phyloP scores from a whole-genome alignment of 2,113 vertebrate genomes.

The Festucalex cinctus region DNA sequence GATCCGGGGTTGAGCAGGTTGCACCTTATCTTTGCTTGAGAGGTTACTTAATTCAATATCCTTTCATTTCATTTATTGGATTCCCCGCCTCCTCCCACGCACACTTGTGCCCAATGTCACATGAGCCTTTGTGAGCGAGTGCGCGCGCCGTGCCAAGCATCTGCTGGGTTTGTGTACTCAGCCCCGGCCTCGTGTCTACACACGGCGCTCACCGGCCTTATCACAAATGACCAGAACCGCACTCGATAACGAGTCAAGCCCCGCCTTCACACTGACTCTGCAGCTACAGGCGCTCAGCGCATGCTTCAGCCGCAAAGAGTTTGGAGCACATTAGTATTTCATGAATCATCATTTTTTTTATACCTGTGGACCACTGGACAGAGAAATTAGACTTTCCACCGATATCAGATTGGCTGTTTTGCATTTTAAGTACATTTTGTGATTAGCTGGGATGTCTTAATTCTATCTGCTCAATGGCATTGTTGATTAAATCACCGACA shows the following conservation, averaged over 20 bases:
- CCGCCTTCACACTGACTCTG: conserved; percentile 31
- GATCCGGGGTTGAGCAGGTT: conserved; percentile 36
- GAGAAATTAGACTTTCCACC: too few species aligned
- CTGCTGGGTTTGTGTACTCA: conserved; percentile 68
- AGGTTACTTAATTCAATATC: conserved; percentile 49
- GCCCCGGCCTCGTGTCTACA: conserved; percentile 62
- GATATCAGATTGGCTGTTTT: too few species aligned
- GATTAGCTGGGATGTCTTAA: too few species aligned
- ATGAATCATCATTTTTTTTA: too few species aligned
- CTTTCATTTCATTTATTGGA: conserved; percentile 36
- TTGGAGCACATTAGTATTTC: background rate
- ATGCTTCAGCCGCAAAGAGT: background rate
- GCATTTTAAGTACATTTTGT: too few species aligned
- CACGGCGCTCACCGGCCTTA: conserved; percentile 57
- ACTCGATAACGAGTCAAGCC: conserved; percentile 55
- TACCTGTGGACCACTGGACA: too few species aligned
- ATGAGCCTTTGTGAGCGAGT: conserved; percentile 42
- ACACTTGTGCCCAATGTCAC: conserved; percentile 21
- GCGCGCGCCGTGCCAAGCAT: conserved; percentile 48
- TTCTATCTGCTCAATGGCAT: too few species aligned
- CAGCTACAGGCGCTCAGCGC: background rate
- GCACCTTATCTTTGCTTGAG: conserved; percentile 33
- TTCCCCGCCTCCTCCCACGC: conserved; percentile 6
- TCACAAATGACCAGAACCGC: conserved; percentile 69
- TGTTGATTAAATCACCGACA: too few species aligned